Evolutionary conservation across 2,797 vertebrate species (phyloP).

Genomic region (Champsocephalus gunnari): DNA sequence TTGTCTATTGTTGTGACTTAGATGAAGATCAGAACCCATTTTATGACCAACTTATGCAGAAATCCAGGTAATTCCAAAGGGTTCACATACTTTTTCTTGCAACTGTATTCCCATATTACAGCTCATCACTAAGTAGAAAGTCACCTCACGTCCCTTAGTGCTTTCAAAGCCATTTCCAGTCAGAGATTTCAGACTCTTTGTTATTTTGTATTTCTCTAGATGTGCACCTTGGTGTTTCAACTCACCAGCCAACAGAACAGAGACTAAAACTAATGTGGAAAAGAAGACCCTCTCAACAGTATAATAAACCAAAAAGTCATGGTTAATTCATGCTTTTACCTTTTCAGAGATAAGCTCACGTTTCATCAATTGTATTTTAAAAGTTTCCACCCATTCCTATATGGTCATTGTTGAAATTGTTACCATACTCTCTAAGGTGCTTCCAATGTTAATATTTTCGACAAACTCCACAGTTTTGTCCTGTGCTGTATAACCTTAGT

Average conservation of each 20-base stretch:
- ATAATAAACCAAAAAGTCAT: neutral
- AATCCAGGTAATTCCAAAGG: no score
- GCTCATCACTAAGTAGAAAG: constrained; percentile 4
- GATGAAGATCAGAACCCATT: no score
- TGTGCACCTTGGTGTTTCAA: constrained; percentile 7
- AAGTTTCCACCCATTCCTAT: neutral
- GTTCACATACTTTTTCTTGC: no score
- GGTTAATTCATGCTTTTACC: neutral
- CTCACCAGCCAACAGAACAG: neutral
- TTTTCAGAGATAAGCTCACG: neutral
- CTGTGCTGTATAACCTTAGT: neutral
- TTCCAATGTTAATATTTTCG: no score
- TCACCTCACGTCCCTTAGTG: constrained; percentile 2
- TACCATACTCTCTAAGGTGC: no score
- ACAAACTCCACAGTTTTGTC: neutral
- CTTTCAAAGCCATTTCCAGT: constrained; percentile 6
- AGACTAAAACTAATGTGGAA: neutral
- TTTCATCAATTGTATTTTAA: neutral
- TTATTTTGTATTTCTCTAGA: neutral
- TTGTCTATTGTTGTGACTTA: no score
- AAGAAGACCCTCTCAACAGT: neutral
- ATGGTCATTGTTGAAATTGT: neutral
- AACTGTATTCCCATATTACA: constrained; percentile 5
- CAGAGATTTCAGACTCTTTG: neutral
- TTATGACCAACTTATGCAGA: no score